phyloP scores from a whole-genome alignment of 2,113 vertebrate genomes.

The Dicerorhinus sumatrensis region DNA sequence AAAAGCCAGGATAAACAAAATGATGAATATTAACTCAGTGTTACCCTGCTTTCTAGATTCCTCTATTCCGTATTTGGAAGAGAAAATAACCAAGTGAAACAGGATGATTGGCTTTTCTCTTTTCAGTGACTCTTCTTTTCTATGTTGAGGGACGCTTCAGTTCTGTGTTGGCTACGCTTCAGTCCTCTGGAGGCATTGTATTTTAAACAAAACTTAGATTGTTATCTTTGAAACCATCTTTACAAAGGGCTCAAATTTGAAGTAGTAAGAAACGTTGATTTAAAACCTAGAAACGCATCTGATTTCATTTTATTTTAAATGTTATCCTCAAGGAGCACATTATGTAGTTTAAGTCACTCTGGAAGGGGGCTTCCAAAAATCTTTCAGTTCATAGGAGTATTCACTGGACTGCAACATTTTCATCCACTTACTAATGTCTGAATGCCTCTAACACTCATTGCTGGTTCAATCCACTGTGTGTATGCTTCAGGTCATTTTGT shows the following conservation, averaged over 20 bases:
- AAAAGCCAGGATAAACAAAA: constrained; percentile 71
- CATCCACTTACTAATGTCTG: constrained; percentile 63
- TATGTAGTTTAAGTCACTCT: constrained; percentile 63
- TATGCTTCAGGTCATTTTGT: neutral
- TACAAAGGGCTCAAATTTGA: constrained; percentile 71
- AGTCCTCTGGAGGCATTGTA: constrained; percentile 54
- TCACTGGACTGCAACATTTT: constrained; percentile 62
- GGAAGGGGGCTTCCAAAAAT: constrained; percentile 66
- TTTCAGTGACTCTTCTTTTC: constrained; percentile 61
- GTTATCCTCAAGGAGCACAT: constrained; percentile 70
- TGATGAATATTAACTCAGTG: constrained; percentile 56
- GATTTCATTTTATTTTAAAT: constrained; percentile 78
- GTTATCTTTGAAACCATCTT: constrained; percentile 75
- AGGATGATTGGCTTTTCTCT: constrained; percentile 72
- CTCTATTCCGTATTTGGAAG: constrained; percentile 61
- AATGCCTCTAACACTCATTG: neutral
- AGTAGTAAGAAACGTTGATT: constrained; percentile 72
- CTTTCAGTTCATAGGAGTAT: constrained; percentile 57
- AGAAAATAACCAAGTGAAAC: constrained; percentile 71
- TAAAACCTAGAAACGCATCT: constrained; percentile 74
- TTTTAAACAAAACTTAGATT: constrained; percentile 41
- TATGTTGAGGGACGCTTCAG: constrained; percentile 15
- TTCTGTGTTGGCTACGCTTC: constrained; percentile 45
- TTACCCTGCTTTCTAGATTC: constrained; percentile 49
- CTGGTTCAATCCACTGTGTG: neutral